Percentiles rank a stretch among this genome's conserved stretches.
phyloP scores from a whole-genome alignment of 1,140 invertebrate species.

The Aphidius ervi region DNA sequence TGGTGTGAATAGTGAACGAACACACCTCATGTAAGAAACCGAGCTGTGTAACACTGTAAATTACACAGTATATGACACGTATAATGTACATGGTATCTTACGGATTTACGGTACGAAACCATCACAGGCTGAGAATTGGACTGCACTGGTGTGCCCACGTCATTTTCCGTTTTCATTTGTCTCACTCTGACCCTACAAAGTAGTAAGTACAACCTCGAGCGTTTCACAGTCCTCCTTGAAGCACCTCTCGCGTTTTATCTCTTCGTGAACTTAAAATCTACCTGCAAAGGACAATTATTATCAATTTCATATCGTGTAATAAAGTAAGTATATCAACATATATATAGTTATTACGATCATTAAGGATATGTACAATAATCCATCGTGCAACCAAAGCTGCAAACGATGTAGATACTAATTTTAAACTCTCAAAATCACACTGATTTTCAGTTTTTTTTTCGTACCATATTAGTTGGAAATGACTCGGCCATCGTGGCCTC shows the following conservation, averaged over 20 bases:
- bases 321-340: conserved; percentile 37
- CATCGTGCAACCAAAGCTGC: not conserved
- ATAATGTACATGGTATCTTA: too few species aligned
- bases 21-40: too few species aligned
- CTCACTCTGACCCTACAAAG: conserved; percentile 40
- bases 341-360: conserved; percentile 7
- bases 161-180: conserved; percentile 28
- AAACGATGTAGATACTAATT: not conserved
- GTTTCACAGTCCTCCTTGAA: conserved; percentile 40
- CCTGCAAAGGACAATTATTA: conserved; percentile 41
- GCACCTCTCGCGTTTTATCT: conserved; percentile 29
- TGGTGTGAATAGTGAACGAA: too few species aligned
- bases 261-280: conserved; percentile 22
- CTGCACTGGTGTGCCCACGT: too few species aligned
- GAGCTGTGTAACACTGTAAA: too few species aligned
- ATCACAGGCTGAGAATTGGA: too few species aligned
- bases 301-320: conserved; percentile 38
- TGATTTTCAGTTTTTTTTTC: not conserved
- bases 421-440: not conserved
- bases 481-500: conserved; percentile 15
- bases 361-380: not conserved
- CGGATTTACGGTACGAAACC: too few species aligned
- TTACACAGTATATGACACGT: too few species aligned
- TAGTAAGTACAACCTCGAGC: conserved; percentile 43
- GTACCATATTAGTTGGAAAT: not conserved